Base-by-base conservation (phyloP, 2,797 vertebrate species). In the Micromesistius poutassou region DNA sequence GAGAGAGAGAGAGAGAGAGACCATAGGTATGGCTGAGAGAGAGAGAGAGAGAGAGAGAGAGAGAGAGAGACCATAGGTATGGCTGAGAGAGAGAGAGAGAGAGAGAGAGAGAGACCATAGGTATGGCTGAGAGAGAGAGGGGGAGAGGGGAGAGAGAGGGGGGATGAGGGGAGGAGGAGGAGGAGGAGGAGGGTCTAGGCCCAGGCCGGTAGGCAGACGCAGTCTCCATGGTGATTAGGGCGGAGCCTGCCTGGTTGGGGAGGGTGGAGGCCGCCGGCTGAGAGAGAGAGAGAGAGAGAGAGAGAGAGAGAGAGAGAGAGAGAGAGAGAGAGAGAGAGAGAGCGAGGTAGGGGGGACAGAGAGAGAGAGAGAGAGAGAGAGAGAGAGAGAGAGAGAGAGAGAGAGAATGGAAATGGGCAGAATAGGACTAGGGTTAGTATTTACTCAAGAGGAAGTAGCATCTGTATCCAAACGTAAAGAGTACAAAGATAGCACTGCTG, bases 211-310 rank as follows among this genome's bases (percentile, higher is more conserved):
- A 55, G 35, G 82, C 80, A 78, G 40, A 77, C 72, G 77, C 85
- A 2, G 72, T 36, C 73, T 68, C 77, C 77, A 33, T 38, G 80
- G 42, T 76, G 79, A 85, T 92, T 93, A 94, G 8, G 92, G 92
- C 9, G 93, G 94, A 72, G 77, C 93, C 90, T 95, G 93, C 87
- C 94, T 88, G 91, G 94, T 94, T 25, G 94, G 94, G 81, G 94
- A 94, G 14, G 94, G 93, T 16, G 94, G 94, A 70, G 94, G 94
- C 76, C 94, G 93, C 72, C 94, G 93, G 78, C 94, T 95, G 77
- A 78, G 73, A 71, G 40, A 74, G 75, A 22, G 28, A 31, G 73
- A 40, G 12, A 40, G 38, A 40, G 38, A 40, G 38, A 2, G 6
- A 40, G 38, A 40, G 38, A 7, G 38, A 40, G 38, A 31, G 38